Base-by-base conservation (phyloP, 2,888 invertebrate genomes). In the Shargacucullia verbasci region DNA sequence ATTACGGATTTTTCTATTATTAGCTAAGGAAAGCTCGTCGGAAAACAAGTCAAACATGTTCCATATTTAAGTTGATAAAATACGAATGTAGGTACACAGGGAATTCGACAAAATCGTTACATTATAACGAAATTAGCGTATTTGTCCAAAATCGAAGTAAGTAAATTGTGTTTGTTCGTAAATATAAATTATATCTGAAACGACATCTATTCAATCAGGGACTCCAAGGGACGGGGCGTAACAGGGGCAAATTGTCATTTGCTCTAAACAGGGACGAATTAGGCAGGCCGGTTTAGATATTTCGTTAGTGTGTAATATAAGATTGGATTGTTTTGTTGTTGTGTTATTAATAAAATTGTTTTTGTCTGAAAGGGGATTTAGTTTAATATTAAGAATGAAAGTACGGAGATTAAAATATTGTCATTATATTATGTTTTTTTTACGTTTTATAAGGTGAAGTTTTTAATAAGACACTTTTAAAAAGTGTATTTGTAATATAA, bases 101-200 rank as follows among this genome's bases (percentile, higher is more conserved):
- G 13, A 46, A 49, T 31, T 29, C 29, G 35, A 41, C n/a, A 39
- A 39, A 54, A 52, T 53, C 20, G 54, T 39, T 41, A 38, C 25
- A 25, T 38, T 56, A 62, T 66, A 61, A 47, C 54, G 29, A 54
- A 20, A 47, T 67, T 63, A 58, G 56, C 27, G 43, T 47, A 48
- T 70, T 60, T 50, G 34, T 47, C 10, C 33, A 43, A 12, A 37
- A 41, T 58, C 14, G 54, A 40, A n/a, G n/a, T n/a, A n/a, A 63
- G 43, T 29, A 66, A 73, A 59, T 67, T 67, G 52, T 67, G 59
- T 73, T 70, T 67, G 63, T 52, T 45, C 54, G 37, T 52, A 48
- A 62, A 67, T 41, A 50, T 54, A 55, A 68, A 71, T 65, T 45
- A 59, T 70, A 53, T 59, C 44, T 64, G 27, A 60, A 70, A 62